Percentiles rank a stretch among this genome's conserved stretches.
Evolutionary conservation across 2,797 vertebrate genomes (phyloP).

Genomic region (Myotis findleyi): DNA sequence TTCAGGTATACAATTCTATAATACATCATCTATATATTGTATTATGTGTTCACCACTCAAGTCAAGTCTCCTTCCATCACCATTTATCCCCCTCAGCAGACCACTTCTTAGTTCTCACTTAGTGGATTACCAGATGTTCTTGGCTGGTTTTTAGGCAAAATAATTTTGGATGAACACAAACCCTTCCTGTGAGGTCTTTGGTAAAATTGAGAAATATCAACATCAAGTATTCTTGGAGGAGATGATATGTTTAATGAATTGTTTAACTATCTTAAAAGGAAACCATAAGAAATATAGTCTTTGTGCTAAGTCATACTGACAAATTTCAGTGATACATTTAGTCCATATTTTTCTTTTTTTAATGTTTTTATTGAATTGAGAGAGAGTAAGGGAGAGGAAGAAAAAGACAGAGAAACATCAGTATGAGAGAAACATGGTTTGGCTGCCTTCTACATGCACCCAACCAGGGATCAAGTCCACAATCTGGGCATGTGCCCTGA

Average conservation of each 20-base stretch:
- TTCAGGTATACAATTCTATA: neutral
- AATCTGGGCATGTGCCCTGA: neutral
- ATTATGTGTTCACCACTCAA: neutral
- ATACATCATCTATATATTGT: neutral
- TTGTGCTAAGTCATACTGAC: neutral
- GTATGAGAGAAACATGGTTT: neutral
- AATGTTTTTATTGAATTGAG: neutral
- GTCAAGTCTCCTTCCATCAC: neutral
- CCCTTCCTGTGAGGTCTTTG: neutral
- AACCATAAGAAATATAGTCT: neutral
- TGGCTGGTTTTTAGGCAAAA: neutral
- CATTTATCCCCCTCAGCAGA: neutral
- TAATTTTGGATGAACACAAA: slow-evolving; percentile 12
- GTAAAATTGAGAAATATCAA: neutral
- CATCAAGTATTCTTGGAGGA: neutral
- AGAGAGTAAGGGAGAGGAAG: neutral
- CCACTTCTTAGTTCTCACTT: neutral
- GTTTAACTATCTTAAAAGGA: slow-evolving; percentile 30
- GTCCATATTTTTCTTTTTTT: neutral
- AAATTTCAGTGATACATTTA: neutral
- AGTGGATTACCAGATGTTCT: neutral
- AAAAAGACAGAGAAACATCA: neutral
- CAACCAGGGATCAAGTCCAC: neutral
- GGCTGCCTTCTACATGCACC: neutral
- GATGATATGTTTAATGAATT: neutral